phyloP scores from a whole-genome alignment of 53 echinoderm and acorn worm genomes.

The Hippasteria phrygiana region DNA sequence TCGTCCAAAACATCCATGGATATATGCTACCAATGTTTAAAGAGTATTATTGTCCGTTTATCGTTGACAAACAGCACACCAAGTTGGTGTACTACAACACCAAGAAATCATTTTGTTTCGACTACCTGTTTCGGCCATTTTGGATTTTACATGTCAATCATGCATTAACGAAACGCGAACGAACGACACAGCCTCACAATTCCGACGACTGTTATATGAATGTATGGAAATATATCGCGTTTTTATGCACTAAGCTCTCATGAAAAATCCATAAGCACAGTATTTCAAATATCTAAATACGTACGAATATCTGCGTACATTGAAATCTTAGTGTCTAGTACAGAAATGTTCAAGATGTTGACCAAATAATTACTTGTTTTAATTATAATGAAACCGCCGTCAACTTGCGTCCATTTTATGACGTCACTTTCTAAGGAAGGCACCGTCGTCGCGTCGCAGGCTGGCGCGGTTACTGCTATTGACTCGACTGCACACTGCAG shows the following conservation, averaged over 20 bases:
- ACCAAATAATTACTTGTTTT: not conserved
- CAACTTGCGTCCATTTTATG: not conserved
- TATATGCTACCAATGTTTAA: not conserved
- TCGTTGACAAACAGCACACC: conserved; percentile 10
- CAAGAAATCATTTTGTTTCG: not conserved
- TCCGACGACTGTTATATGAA: not conserved
- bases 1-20: conserved; percentile 55
- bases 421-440: not conserved
- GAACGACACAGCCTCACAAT: not conserved
- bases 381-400: not conserved
- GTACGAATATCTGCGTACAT: not conserved
- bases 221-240: too few relatives aligned
- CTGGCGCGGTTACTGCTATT: not conserved
- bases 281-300: too few relatives aligned
- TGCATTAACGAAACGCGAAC: not conserved
- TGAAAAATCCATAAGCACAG: too few relatives aligned
- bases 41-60: not conserved
- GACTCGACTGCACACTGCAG: too few relatives aligned
- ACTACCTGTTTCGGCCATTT: conserved; percentile 3
- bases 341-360: not conserved
- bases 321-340: too few relatives aligned
- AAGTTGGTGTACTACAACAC: not conserved
- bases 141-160: not conserved
- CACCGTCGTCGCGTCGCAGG: conserved; percentile 16
- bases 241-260: too few relatives aligned